Evolutionary conservation across 2,888 invertebrate genomes (phyloP).

Genomic region (Dolomedes plantarius): DNA sequence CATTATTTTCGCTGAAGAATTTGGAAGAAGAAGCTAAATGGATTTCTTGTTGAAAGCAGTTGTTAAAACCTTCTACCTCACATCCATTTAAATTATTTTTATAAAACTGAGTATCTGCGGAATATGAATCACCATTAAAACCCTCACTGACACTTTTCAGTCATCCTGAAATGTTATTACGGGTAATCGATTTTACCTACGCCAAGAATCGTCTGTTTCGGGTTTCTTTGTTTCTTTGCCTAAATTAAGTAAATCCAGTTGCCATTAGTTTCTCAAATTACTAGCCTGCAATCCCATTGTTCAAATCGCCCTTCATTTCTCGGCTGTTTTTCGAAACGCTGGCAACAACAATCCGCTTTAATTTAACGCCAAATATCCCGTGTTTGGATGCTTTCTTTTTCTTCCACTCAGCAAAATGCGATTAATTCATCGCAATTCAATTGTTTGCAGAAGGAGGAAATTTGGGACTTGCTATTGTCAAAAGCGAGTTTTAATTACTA

Average conservation of each 20-base stretch:
- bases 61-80: too few relatives aligned
- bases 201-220: background rate
- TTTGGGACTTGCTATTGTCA: constrained; percentile 11
- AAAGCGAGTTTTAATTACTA: constrained; percentile 16
- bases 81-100: too few relatives aligned
- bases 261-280: constrained; percentile 14
- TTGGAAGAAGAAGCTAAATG: too few relatives aligned
- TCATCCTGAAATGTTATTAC: too few relatives aligned
- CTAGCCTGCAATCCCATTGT: background rate
- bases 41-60: too few relatives aligned
- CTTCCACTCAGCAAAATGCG: background rate
- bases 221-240: background rate
- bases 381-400: background rate
- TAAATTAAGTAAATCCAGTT: constrained; percentile 1
- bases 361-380: constrained; percentile 10
- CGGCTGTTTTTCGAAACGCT: background rate
- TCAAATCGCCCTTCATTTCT: background rate
- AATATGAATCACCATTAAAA: too few relatives aligned
- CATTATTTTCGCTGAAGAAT: too few relatives aligned
- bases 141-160: too few relatives aligned
- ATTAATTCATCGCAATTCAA: constrained; percentile 14
- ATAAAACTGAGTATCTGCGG: too few relatives aligned
- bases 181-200: background rate
- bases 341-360: constrained; percentile 9
- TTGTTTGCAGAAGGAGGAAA: constrained; percentile 16